Evolutionary conservation across 2,113 vertebrate species (phyloP).

Genomic region (Hemicordylus capensis): DNA sequence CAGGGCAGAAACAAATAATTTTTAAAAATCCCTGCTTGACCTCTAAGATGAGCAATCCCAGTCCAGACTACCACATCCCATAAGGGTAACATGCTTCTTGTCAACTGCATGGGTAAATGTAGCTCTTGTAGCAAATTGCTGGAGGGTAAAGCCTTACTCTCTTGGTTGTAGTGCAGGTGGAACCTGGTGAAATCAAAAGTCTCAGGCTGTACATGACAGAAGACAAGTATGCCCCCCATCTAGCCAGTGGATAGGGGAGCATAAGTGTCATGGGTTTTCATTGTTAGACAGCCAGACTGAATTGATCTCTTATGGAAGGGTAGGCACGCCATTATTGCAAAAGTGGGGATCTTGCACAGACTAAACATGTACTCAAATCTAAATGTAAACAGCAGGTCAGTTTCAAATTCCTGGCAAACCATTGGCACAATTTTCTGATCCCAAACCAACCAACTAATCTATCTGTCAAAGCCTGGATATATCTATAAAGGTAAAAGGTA

Average conservation of each 20-base stretch:
- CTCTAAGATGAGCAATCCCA: neutral
- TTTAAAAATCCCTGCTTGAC: neutral
- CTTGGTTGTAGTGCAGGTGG: neutral
- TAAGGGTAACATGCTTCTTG: neutral
- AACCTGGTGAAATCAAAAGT: neutral
- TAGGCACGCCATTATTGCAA: neutral
- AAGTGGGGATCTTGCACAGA: neutral
- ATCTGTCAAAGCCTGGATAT: slow-evolving; percentile 25
- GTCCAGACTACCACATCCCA: neutral
- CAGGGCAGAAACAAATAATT: neutral
- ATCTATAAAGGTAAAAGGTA: slow-evolving; percentile 56
- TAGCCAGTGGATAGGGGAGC: too few relatives aligned
- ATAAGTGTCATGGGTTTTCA: neutral
- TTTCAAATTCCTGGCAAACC: slow-evolving; percentile 10
- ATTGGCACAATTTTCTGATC: neutral
- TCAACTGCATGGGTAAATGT: neutral
- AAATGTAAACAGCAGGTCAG: neutral
- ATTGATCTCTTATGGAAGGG: neutral
- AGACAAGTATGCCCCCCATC: neutral
- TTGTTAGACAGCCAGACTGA: neutral
- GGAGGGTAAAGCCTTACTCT: neutral
- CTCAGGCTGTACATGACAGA: neutral
- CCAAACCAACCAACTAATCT: slow-evolving; percentile 5
- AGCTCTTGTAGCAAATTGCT: neutral
- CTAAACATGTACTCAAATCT: slow-evolving; percentile 25